Conservation (phyloP, 2,888 invertebrate species). For the Ophioninae sp. region DNA sequence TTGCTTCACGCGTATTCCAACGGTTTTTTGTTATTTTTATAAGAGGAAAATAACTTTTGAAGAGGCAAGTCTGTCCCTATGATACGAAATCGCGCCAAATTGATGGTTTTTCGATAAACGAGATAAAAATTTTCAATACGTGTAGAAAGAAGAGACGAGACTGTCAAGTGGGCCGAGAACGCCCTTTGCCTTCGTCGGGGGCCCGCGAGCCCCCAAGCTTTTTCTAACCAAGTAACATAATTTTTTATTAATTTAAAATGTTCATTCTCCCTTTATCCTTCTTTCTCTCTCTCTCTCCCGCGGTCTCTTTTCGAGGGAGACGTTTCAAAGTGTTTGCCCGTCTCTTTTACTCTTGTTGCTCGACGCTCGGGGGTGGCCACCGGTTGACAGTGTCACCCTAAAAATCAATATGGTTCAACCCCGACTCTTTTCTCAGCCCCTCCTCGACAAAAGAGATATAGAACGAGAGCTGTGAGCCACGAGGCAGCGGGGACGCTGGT, state of each 20-base stretch:
- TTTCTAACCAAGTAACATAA: constrained; percentile 74
- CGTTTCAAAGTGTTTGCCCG: background rate
- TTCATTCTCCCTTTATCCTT: constrained; percentile 69
- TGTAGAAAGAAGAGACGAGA: background rate
- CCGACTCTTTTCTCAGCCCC: constrained; percentile 80
- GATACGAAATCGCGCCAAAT: background rate
- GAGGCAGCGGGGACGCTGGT: background rate
- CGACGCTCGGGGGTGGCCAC: constrained; percentile 78
- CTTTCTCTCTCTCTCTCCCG: constrained; percentile 73
- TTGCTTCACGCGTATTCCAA: too few relatives aligned
- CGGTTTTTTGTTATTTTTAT: too few relatives aligned
- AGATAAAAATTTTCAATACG: constrained; percentile 9
- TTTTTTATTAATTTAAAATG: constrained; percentile 75
- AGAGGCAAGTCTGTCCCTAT: background rate
- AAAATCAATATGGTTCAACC: constrained; percentile 86
- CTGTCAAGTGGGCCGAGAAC: constrained; percentile 13
- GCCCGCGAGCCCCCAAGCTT: constrained; percentile 54
- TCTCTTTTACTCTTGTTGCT: constrained; percentile 4
- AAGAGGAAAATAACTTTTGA: background rate
- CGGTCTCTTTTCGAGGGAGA: constrained; percentile 18
- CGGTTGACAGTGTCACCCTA: constrained; percentile 86
- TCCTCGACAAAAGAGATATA: constrained; percentile 64
- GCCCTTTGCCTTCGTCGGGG: constrained; percentile 9
- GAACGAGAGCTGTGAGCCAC: constrained; percentile 2
- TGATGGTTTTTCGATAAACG: background rate